phyloP scores from a whole-genome alignment of 2,113 vertebrate species.

The Dryoscopus gambensis region DNA sequence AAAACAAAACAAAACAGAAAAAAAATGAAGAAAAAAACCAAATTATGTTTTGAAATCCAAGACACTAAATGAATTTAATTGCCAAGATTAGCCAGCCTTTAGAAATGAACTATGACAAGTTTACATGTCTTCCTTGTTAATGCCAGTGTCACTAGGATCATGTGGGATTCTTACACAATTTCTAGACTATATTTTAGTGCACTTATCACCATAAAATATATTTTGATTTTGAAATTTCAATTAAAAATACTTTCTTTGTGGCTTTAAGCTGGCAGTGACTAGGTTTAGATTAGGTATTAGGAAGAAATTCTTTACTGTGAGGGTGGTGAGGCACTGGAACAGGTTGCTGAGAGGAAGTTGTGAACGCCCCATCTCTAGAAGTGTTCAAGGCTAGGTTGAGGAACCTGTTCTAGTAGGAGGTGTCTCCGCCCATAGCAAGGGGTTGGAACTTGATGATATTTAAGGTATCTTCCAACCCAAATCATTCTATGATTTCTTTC shows the following conservation, averaged over 20 bases:
- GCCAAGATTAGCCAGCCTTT: neutral
- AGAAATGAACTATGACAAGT: neutral
- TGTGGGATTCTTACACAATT: neutral
- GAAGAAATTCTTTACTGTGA: neutral
- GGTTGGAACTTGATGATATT: neutral
- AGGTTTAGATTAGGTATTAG: neutral
- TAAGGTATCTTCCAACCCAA: neutral
- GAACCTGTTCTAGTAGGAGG: neutral
- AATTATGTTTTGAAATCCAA: neutral
- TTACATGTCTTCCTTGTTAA: neutral
- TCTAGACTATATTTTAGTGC: neutral
- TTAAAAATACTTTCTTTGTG: neutral
- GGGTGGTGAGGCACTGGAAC: neutral
- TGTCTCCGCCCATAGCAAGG: neutral
- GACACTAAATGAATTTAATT: neutral
- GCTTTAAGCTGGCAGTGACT: neutral
- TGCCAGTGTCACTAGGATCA: neutral
- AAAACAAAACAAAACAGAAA: neutral
- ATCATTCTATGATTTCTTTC: neutral
- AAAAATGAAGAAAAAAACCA: neutral
- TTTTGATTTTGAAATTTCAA: neutral
- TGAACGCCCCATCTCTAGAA: neutral
- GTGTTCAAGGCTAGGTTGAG: neutral
- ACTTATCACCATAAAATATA: neutral
- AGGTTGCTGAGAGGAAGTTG: neutral